Evolutionary conservation across 1,140 invertebrate species (phyloP), one percentile per base, ranked within the genome.

Genomic region (Diorhabda elongata): DNA sequence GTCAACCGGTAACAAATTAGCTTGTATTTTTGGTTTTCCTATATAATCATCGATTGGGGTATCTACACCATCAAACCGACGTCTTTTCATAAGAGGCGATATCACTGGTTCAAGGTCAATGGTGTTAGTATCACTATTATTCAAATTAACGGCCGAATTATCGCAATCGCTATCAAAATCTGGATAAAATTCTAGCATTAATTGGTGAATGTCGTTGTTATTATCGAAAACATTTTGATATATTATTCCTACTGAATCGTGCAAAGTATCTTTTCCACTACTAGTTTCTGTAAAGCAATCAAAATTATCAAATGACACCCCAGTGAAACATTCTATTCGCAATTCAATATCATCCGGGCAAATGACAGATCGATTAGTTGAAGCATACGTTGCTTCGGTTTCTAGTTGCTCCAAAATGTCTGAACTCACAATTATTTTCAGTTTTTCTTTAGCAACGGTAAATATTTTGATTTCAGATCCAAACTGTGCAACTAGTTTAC

Each of bases 291-390:
- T 80, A 63, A 77, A 82, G 43, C 82, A 69, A 74, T 82, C 80
- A 70, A 75, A 82, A 73, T 82, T 84, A 68, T 83, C 80, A 66
- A 73, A 83, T 0, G 80, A 82, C 56, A 83, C 69, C 59, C 75
- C 71, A 41, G 77, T 26, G 26, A 26, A 26, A 26, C 26, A 26
- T 26, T 26, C 0, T 26, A 26, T 26, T 26, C 26, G 26, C 81
- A 42, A 57, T 11, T 4, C 56, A 57, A 57, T 57, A 57, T 57
- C 3, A 57, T 5, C 56, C 11, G 56, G 56, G 56, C 56, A 57
- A 57, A 57, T 26, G 26, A 26, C 26, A 26, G 8, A 44, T 26
- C 45, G 3, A n/a, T 11, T 26, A 56, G 52, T 44, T n/a, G 47
- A 44, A n/a, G n/a, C n/a, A 26, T 26, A 26, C 11, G 64, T 66